These are phyloP conservation scores for Apodemia mormo DNA, from an alignment of 2,888 invertebrate genomes.

Conservation along the genomic window DNA sequence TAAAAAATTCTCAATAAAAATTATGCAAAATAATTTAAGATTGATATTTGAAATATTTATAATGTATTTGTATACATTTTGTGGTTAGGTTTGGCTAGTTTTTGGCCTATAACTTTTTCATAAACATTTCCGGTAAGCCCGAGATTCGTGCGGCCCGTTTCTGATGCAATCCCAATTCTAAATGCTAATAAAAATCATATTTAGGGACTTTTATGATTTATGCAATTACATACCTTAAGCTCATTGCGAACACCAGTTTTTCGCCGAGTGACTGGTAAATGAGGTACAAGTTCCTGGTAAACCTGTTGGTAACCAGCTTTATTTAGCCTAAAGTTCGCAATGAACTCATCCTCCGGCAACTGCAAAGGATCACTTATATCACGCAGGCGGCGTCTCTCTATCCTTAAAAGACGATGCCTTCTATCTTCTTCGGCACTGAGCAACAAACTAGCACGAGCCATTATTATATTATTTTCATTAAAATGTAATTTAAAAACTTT, in stretches of 20 bases:
- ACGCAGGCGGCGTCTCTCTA: conserved; percentile 22
- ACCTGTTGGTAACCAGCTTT: conserved; percentile 19
- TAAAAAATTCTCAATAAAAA: too few relatives aligned
- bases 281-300: background rate
- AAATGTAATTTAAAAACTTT: too few relatives aligned
- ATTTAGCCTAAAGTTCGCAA: conserved; percentile 18
- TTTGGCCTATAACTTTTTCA: too few relatives aligned
- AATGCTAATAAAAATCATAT: too few relatives aligned
- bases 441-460: background rate
- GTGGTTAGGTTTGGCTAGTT: too few relatives aligned
- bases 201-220: too few relatives aligned
- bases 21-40: too few relatives aligned
- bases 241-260: conserved; percentile 20
- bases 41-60: too few relatives aligned
- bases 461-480: background rate
- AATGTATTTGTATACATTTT: too few relatives aligned
- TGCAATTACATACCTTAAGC: conserved; percentile 11
- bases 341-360: conserved; percentile 20
- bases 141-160: too few relatives aligned
- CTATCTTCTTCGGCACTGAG: conserved; percentile 13
- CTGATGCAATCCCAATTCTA: too few relatives aligned
- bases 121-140: too few relatives aligned
- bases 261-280: conserved; percentile 18
- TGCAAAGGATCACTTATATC: conserved; percentile 21
- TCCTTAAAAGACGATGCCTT: background rate